These are phyloP conservation scores for Baronia brevicornis DNA, from an alignment of 2,888 invertebrate species.

Conservation along the genomic window DNA sequence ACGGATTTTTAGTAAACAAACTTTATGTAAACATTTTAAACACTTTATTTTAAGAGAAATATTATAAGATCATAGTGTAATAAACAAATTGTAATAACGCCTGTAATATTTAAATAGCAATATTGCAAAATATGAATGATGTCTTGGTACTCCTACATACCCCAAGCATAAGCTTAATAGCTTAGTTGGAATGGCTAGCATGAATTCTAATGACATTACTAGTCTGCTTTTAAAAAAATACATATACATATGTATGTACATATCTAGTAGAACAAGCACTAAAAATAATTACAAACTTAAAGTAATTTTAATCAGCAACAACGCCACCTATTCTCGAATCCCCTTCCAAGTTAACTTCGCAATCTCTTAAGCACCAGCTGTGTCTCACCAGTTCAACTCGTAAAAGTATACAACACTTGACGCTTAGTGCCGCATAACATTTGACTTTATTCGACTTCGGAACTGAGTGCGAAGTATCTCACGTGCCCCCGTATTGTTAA, in stretches of 20 bases:
- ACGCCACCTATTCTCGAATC: slow-evolving; percentile 20
- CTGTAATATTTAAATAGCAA: too few relatives aligned
- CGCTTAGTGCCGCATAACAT: slow-evolving; percentile 43
- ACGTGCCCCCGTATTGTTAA: slow-evolving; percentile 50
- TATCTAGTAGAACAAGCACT: background rate
- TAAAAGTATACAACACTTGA: slow-evolving; percentile 54
- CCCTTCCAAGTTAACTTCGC: slow-evolving; percentile 24
- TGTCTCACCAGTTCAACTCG: slow-evolving; percentile 28
- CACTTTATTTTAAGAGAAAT: too few relatives aligned
- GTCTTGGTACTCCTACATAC: too few relatives aligned
- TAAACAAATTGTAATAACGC: too few relatives aligned
- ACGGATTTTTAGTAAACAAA: too few relatives aligned
- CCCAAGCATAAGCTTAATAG: too few relatives aligned
- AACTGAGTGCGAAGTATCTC: slow-evolving; percentile 59
- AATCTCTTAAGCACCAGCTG: slow-evolving; percentile 49
- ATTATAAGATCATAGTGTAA: too few relatives aligned
- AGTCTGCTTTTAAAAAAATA: too few relatives aligned
- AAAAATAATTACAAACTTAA: slow-evolving; percentile 14
- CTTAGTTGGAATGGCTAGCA: too few relatives aligned
- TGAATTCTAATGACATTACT: too few relatives aligned
- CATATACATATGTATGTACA: background rate
- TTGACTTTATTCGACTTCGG: slow-evolving; percentile 54
- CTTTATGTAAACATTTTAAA: too few relatives aligned
- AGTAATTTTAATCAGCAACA: slow-evolving; percentile 17
- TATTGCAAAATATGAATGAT: too few relatives aligned